These are phyloP conservation scores for Pogonomyrmex californicus DNA, from an alignment of 1,140 invertebrate species.

Conservation along the genomic window DNA sequence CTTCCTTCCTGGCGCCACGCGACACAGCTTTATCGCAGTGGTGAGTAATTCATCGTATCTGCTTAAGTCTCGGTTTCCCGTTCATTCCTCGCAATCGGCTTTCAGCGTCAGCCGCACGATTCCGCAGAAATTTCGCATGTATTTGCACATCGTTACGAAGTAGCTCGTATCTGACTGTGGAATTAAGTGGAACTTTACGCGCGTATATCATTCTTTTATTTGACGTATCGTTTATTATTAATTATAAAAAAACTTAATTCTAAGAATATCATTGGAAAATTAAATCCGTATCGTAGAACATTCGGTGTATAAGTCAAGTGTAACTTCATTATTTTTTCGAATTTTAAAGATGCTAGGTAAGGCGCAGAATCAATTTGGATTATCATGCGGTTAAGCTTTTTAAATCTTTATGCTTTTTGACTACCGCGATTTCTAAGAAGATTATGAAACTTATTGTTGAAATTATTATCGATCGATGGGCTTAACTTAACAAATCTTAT, in stretches of 20 bases:
- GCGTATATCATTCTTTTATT: not conserved
- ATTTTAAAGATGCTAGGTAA: not conserved
- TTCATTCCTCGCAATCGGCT: conserved; percentile 49
- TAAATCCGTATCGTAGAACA: not conserved
- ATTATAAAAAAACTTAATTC: not conserved
- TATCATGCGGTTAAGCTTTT: not conserved
- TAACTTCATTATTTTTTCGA: not conserved
- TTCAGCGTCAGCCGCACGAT: conserved; percentile 5
- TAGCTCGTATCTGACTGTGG: not conserved
- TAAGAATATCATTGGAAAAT: not conserved
- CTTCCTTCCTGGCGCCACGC: conserved; percentile 36
- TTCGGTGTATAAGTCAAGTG: not conserved
- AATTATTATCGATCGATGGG: not conserved
- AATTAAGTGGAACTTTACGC: conserved; percentile 24
- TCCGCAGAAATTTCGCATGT: conserved; percentile 41
- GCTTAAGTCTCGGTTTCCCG: conserved; percentile 14
- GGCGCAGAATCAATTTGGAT: not conserved
- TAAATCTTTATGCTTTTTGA: not conserved
- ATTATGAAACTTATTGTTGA: not conserved
- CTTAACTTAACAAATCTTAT: conserved; percentile 16
- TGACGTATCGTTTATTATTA: not conserved
- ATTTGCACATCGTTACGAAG: not conserved
- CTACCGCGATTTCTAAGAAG: not conserved
- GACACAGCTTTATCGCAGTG: not conserved
- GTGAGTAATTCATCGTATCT: conserved; percentile 48